Percentiles rank a stretch among this genome's conserved stretches.
Evolutionary conservation across 2,113 vertebrate species (phyloP).

Genomic region (Setophaga coronata): DNA sequence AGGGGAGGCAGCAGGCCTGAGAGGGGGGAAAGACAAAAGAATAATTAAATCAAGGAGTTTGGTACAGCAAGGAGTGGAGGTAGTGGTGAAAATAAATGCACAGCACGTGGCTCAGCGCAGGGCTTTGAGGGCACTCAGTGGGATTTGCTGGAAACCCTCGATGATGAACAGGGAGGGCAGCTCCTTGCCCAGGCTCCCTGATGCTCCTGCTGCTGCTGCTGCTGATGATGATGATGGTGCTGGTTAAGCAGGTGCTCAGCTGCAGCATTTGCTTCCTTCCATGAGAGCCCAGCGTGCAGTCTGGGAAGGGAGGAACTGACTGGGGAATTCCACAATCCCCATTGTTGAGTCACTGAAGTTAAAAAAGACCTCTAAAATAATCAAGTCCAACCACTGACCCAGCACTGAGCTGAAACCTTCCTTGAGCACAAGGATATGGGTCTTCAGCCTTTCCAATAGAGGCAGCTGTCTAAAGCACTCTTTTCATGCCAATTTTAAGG

Average conservation of each 20-base stretch:
- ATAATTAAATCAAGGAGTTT: neutral
- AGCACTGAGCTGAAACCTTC: neutral
- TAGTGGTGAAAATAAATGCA: neutral
- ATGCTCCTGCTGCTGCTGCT: neutral
- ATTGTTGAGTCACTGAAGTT: accelerated
- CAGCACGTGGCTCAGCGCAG: accelerated
- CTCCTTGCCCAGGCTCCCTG: accelerated
- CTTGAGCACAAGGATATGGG: no score
- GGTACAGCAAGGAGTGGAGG: neutral
- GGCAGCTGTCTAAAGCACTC: neutral
- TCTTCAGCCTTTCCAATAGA: neutral
- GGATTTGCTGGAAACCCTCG: accelerated
- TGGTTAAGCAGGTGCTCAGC: accelerated
- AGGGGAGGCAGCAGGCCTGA: neutral
- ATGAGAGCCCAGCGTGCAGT: accelerated
- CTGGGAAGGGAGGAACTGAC: accelerated
- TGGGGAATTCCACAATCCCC: accelerated
- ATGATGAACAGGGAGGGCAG: accelerated
- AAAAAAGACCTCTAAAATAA: neutral
- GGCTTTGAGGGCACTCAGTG: neutral
- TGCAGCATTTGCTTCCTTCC: neutral
- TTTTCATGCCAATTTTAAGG: accelerated
- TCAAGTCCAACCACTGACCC: accelerated
- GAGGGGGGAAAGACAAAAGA: neutral
- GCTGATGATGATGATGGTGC: neutral